These are phyloP conservation scores for Melipona quadrifasciata DNA, from an alignment of 1,140 invertebrate species.

Conservation along the genomic window DNA sequence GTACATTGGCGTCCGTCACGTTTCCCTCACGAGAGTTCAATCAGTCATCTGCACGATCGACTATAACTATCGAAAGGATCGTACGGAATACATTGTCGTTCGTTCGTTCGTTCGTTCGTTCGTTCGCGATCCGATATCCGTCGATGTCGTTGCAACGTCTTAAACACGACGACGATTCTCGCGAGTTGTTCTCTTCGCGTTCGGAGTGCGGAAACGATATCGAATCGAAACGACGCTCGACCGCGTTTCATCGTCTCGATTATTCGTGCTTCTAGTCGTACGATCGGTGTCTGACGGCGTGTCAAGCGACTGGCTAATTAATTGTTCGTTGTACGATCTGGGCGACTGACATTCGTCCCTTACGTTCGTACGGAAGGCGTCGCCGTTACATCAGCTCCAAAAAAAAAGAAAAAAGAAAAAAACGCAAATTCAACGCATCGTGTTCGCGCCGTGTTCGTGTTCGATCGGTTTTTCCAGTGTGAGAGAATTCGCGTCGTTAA, in stretches of 20 bases:
- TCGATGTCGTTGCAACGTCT: conserved; percentile 25
- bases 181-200: neutral
- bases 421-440: neutral
- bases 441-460: neutral
- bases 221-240: neutral
- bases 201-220: conserved; percentile 20
- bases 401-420: neutral
- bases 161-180: neutral
- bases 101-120: neutral
- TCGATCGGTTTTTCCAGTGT: neutral
- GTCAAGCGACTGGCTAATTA: conserved; percentile 10
- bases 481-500: neutral
- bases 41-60: too few species aligned
- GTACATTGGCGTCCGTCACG: neutral
- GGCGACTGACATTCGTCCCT: conserved; percentile 12
- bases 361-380: conserved; percentile 1
- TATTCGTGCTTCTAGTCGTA: neutral
- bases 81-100: neutral
- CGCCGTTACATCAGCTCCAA: neutral
- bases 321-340: conserved; percentile 3
- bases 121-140: conserved; percentile 9
- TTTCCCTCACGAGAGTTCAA: neutral
- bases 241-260: neutral
- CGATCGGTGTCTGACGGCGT: conserved; percentile 3
- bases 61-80: neutral